Conservation (phyloP, 2,888 invertebrate species). For the Caenorhabditis virilis region DNA sequence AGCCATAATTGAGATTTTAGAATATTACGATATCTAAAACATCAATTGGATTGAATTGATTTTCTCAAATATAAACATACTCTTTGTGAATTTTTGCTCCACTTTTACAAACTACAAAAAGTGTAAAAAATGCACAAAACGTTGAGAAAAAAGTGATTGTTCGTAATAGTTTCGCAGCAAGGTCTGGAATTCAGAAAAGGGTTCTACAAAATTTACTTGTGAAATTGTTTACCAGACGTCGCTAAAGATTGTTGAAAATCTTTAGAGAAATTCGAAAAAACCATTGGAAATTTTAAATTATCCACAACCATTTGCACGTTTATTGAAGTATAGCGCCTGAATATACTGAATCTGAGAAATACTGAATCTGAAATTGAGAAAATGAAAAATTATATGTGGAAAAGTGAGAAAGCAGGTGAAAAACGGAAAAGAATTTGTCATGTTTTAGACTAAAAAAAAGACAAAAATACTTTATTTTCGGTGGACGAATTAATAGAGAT, state of each 20-base stretch:
- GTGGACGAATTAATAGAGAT: too few relatives aligned
- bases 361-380: too few relatives aligned
- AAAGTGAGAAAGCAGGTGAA: constrained; percentile 7
- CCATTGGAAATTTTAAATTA: constrained; percentile 20
- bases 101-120: constrained; percentile 12
- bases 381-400: too few relatives aligned
- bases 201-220: too few relatives aligned
- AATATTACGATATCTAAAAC: constrained; percentile 24
- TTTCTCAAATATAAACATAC: too few relatives aligned
- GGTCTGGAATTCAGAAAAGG: constrained; percentile 2
- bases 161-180: background rate
- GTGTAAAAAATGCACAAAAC: constrained; percentile 9
- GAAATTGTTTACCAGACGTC: constrained; percentile 2
- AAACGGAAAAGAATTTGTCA: background rate
- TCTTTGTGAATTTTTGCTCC: constrained; percentile 17
- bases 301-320: background rate
- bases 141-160: constrained; percentile 2
- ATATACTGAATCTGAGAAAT: too few relatives aligned
- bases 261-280: constrained; percentile 14
- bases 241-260: constrained; percentile 7
- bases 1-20: constrained; percentile 14
- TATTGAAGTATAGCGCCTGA: background rate
- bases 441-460: background rate
- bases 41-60: too few relatives aligned
- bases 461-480: too few relatives aligned